Evolutionary conservation across 2,797 vertebrate genomes (phyloP).

Genomic region (Lutjanus campechanus): DNA sequence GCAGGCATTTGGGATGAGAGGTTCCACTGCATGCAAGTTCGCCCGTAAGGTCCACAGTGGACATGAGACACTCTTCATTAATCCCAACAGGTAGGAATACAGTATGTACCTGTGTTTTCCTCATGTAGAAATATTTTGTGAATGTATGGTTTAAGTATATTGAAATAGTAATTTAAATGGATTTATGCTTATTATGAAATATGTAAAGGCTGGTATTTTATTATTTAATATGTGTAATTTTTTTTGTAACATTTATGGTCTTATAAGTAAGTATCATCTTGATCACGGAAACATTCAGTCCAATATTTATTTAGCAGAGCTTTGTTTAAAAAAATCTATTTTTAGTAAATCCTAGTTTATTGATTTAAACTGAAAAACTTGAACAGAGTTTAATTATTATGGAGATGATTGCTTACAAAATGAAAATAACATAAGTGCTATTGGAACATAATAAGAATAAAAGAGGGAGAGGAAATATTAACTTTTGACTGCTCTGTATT

Average conservation of each 20-base stretch:
- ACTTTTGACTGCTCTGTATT: too few species aligned
- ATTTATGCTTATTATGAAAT: background rate
- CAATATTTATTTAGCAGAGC: too few species aligned
- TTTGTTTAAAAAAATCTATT: too few species aligned
- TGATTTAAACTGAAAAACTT: too few species aligned
- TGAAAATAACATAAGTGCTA: too few species aligned
- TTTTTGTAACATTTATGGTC: too few species aligned
- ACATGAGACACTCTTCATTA: conserved; percentile 19
- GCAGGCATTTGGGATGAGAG: conserved; percentile 64
- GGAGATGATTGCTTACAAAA: too few species aligned
- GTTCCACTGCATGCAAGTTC: conserved; percentile 52
- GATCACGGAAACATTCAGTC: background rate
- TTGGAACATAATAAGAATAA: too few species aligned
- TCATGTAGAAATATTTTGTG: background rate
- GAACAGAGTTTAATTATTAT: too few species aligned
- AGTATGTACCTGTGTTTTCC: background rate
- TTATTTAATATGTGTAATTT: background rate
- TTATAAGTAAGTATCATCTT: background rate
- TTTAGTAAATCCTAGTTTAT: too few species aligned
- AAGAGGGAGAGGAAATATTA: too few species aligned
- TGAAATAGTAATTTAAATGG: background rate
- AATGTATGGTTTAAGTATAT: background rate
- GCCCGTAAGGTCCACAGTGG: conserved; percentile 21
- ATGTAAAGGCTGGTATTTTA: background rate
- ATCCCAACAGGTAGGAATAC: conserved; percentile 51